These are phyloP conservation scores for Recurvirostra avosetta DNA, from an alignment of 2,113 vertebrate genomes.

Conservation along the genomic window DNA sequence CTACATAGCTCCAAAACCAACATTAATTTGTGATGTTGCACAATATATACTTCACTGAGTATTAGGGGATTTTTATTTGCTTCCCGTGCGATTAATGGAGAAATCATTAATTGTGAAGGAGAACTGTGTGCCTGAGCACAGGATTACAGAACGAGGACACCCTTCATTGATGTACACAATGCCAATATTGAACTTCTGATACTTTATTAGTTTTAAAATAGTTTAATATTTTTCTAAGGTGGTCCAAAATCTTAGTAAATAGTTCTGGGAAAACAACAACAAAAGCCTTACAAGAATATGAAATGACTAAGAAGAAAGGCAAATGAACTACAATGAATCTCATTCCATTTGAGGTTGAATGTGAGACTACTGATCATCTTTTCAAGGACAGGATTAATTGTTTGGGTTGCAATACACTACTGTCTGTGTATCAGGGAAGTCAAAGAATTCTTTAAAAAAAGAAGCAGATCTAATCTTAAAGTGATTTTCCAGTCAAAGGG, in stretches of 20 bases:
- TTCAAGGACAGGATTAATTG: neutral
- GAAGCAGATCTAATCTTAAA: neutral
- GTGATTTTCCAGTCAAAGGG: neutral
- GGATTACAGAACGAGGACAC: neutral
- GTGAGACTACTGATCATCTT: neutral
- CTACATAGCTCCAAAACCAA: neutral
- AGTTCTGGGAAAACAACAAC: neutral
- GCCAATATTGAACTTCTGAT: neutral
- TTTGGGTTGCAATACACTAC: neutral
- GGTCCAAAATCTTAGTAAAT: neutral
- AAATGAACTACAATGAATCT: neutral
- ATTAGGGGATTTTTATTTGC: neutral
- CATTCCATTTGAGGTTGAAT: neutral
- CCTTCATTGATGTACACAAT: rapidly evolving
- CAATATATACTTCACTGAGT: neutral
- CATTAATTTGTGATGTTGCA: neutral
- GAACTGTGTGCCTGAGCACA: neutral
- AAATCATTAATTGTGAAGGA: neutral
- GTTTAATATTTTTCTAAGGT: neutral
- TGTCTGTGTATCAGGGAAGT: neutral
- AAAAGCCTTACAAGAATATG: rapidly evolving
- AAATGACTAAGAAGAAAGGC: neutral
- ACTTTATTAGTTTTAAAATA: neutral
- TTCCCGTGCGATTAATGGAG: neutral
- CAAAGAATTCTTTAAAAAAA: neutral